Evolutionary conservation across 2,888 invertebrate genomes (phyloP), one percentile per base, ranked within the genome.

Genomic region (Itoplectis maculator): DNA sequence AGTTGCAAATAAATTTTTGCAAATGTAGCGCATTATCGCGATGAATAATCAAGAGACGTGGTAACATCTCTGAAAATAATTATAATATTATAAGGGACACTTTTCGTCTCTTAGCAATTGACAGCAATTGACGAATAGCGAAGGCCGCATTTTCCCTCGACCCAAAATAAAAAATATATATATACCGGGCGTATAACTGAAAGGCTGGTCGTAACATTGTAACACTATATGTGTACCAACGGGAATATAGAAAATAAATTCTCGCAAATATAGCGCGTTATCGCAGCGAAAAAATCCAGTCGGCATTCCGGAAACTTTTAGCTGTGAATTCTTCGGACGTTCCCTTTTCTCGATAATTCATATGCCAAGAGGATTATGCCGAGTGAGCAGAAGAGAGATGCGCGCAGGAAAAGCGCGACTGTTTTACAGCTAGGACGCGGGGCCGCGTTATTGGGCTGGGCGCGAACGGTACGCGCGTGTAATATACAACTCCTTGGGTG

Each of bases 341-440:
- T 13, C 11, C 11, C 37, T 70, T 75, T 70, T 59, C n/a, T n/a
- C 18, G 65, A 70, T 75, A 37, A 65, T 73, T 77, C 13, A 15
- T 51, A 75, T 70, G 74, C 59, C 15, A 65, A 66, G 61, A 81
- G 70, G 66, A 70, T 76, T 76, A 29, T 65, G 13, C 49, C n/a
- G 29, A 51, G 13, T 63, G 56, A 65, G 76, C 66, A 68, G 79
- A 79, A 69, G 54, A 73, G 68, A 66, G 79, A 79, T 76, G 75
- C 69, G 75, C 63, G 76, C 45, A 61, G 54, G 76, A 76, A 79
- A 72, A 82, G 54, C 72, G 54, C 72, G 54, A 72, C 40, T 37
- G 79, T 79, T 82, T 82, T 79, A 79, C 73, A 76, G 73, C 72
- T 73, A 72, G 65, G 78, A 61, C 45, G 81, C n/a, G n/a, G n/a